These are phyloP conservation scores for Poeciliopsis paucimaculata DNA, from an alignment of 2,797 vertebrate genomes.

Conservation along the genomic window DNA sequence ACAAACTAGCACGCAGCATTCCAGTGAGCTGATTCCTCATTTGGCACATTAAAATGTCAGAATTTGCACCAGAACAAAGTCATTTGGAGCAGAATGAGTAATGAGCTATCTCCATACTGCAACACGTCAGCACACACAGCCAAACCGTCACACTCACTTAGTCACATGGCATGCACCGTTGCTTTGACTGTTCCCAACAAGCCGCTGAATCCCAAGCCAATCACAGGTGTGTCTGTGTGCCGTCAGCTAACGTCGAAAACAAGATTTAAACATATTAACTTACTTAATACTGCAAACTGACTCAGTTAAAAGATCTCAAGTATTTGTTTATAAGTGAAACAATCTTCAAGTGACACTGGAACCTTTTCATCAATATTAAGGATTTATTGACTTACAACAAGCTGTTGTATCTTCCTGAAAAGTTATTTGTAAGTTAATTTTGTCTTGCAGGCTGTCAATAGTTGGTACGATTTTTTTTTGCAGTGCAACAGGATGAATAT, in stretches of 20 bases:
- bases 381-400: too few relatives aligned
- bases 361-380: too few relatives aligned
- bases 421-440: too few relatives aligned
- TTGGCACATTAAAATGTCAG: slow-evolving; percentile 81
- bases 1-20: slow-evolving; percentile 58
- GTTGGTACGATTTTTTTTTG: too few relatives aligned
- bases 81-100: slow-evolving; percentile 71
- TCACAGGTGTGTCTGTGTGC: slow-evolving; percentile 24
- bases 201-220: slow-evolving; percentile 3
- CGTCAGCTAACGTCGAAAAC: not conserved
- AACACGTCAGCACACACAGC: slow-evolving; percentile 57
- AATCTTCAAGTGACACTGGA: too few relatives aligned
- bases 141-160: slow-evolving; percentile 58
- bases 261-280: not conserved
- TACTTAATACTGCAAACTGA: not conserved
- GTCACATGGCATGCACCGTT: slow-evolving; percentile 62
- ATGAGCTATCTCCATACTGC: slow-evolving; percentile 69
- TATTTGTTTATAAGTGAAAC: not conserved
- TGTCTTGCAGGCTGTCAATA: too few relatives aligned
- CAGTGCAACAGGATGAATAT: too few relatives aligned
- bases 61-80: slow-evolving; percentile 84
- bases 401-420: too few relatives aligned
- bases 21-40: slow-evolving; percentile 72
- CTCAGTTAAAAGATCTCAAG: not conserved
- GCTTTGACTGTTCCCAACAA: slow-evolving; percentile 61